These are phyloP conservation scores for Prunella strophiata DNA, from an alignment of 2,797 vertebrate species.

Conservation along the genomic window DNA sequence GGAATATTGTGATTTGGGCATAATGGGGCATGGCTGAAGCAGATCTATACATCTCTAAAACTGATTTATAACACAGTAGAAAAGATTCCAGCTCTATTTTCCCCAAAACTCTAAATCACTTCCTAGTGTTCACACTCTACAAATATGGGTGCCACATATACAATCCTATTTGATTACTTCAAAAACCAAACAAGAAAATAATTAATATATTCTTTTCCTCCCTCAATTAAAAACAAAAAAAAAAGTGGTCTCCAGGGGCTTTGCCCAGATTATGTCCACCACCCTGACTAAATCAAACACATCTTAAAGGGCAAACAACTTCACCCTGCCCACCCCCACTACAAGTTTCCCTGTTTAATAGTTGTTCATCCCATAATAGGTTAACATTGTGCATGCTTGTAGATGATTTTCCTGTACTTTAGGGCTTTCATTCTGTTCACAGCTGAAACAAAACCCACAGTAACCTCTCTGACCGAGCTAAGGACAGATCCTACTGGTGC, in stretches of 20 bases:
- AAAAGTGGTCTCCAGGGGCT: neutral
- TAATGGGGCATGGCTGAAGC: neutral
- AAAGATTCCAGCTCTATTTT: neutral
- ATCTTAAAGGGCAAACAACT: neutral
- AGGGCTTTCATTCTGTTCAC: neutral
- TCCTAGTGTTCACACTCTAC: rapidly evolving
- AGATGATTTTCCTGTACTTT: neutral
- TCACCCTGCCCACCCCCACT: neutral
- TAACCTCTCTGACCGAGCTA: neutral
- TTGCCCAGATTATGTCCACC: neutral
- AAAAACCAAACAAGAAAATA: neutral
- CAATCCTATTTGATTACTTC: neutral
- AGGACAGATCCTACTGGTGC: rapidly evolving
- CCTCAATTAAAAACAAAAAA: neutral
- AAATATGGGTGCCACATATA: neutral
- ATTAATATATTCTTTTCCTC: rapidly evolving
- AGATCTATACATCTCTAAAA: neutral
- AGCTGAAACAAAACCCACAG: neutral
- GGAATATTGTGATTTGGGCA: neutral
- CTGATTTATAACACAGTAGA: neutral
- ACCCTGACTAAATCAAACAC: neutral
- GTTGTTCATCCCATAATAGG: neutral
- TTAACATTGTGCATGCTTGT: neutral
- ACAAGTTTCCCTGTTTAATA: neutral
- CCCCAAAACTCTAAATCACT: neutral